Evolutionary conservation across 2,888 invertebrate genomes (phyloP), one percentile per base, ranked within the genome.

Genomic region (Drosophila ezoana): DNA sequence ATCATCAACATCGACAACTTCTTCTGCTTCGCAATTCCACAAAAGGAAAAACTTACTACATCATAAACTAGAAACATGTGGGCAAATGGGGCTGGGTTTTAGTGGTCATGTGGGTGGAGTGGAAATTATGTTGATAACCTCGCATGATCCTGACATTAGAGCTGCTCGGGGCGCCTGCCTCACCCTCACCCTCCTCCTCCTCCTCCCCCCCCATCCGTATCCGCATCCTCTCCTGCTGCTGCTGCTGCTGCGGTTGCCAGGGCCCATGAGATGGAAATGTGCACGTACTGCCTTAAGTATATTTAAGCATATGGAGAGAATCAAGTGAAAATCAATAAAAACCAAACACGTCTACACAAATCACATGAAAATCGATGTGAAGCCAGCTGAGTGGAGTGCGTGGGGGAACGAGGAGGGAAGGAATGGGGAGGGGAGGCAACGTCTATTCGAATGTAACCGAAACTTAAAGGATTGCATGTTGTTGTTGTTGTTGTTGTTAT

Each of bases 341-440:
- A 87, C 87, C 89, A 84, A 87, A 89, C 89, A 84, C 83, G 82
- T 89, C 79, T 87, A 76, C 84, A 84, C 84, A 89, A 84, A 89
- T 84, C 84, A 85, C 89, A 84, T 84, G 89, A 89, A 84, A 84
- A 84, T 84, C 89, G 84, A 84, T 89, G 89, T 85, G 65, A 58
- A 35, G 64, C 60, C 52, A 33, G 51, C 32, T n/a, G n/a, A 6
- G 28, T 3, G 3, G n/a, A 2, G 38, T 1, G 28, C 10, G 8
- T 4, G 8, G 13, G n/a, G n/a, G n/a, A n/a, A n/a, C n/a, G n/a
- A n/a, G n/a, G n/a, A n/a, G n/a, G n/a, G n/a, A n/a, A n/a, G n/a
- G n/a, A n/a, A n/a, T n/a, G n/a, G n/a, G 3, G n/a, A 20, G 49
- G 37, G 9, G 43, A 23, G 20, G 20, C 44, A 47, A 37, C 61